phyloP scores from a whole-genome alignment of 2,888 invertebrate species.

The Ligdia adustata region DNA sequence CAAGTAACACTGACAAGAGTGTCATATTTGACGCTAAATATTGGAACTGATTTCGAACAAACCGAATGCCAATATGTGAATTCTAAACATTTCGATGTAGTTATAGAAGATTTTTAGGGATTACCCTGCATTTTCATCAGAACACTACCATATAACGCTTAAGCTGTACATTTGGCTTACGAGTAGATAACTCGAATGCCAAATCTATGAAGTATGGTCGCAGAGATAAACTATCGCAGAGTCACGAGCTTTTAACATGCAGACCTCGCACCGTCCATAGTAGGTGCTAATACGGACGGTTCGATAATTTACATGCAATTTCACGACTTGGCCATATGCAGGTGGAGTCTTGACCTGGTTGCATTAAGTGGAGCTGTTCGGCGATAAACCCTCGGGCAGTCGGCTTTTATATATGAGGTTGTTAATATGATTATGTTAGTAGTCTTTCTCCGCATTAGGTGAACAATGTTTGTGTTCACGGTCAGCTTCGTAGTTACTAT shows the following conservation, averaged over 20 bases:
- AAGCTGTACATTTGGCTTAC: too few relatives aligned
- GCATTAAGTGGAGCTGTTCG: constrained; percentile 31
- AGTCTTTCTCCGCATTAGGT: background rate
- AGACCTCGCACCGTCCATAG: constrained; percentile 48
- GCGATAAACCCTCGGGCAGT: background rate
- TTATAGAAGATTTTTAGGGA: too few relatives aligned
- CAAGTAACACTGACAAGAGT: too few relatives aligned
- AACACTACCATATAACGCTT: too few relatives aligned
- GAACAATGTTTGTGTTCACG: background rate
- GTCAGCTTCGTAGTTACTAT: background rate
- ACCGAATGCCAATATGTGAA: too few relatives aligned
- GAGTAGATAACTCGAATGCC: too few relatives aligned
- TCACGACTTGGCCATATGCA: constrained; percentile 57
- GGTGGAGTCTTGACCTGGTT: constrained; percentile 59
- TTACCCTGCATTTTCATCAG: too few relatives aligned
- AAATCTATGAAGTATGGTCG: background rate
- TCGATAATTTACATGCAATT: constrained; percentile 65
- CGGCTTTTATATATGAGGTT: background rate
- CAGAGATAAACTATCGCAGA: background rate
- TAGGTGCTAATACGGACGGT: constrained; percentile 47
- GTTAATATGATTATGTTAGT: background rate
- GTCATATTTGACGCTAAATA: too few relatives aligned
- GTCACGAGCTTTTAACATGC: constrained; percentile 25
- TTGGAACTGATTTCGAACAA: too few relatives aligned
- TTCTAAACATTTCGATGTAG: too few relatives aligned